Evolutionary conservation across 2,797 vertebrate genomes (phyloP).

Genomic region (Poecile montanus): DNA sequence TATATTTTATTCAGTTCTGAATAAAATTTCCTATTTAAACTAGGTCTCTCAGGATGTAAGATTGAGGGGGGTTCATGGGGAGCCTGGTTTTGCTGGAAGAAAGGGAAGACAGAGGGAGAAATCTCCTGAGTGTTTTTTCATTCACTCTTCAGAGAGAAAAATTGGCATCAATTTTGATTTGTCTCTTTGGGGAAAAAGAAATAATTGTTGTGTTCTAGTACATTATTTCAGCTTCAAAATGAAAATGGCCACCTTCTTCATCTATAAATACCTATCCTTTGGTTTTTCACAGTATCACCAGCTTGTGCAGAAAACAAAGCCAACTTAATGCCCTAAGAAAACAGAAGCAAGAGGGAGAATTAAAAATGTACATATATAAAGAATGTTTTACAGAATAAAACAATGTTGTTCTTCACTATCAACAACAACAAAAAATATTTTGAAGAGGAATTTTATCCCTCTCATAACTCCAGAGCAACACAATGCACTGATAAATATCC

Average conservation of each 20-base stretch:
- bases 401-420: neutral
- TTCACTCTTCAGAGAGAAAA: neutral
- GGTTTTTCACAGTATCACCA: neutral
- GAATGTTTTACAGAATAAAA: neutral
- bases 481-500: neutral
- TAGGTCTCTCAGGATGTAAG: neutral
- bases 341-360: neutral
- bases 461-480: neutral
- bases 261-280: neutral
- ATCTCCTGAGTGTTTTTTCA: neutral
- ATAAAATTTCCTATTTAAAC: conserved; percentile 23
- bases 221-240: neutral
- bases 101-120: neutral
- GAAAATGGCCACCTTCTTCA: neutral
- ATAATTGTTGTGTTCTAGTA: neutral
- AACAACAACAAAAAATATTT: neutral
- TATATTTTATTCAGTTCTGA: conserved; percentile 25
- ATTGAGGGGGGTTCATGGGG: neutral
- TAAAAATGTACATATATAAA: neutral
- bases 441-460: neutral
- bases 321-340: neutral
- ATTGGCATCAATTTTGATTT: neutral
- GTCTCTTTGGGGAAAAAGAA: neutral
- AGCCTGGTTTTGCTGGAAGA: neutral
- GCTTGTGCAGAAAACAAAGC: neutral